phyloP scores from a whole-genome alignment of 2,888 invertebrate species.

The Agrochola litura region DNA sequence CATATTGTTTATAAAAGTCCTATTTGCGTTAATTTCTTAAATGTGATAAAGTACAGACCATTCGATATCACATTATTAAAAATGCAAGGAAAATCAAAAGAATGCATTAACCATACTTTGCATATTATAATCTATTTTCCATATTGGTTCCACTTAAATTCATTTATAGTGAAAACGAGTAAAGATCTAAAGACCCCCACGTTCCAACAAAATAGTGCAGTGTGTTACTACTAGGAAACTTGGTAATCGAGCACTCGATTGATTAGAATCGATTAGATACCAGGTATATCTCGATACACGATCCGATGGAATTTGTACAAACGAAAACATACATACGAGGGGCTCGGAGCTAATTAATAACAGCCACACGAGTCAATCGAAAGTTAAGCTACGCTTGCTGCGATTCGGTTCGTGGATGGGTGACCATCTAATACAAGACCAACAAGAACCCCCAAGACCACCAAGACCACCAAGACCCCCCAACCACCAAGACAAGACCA shows the following conservation, averaged over 20 bases:
- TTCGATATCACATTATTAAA: background rate
- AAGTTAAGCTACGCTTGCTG: background rate
- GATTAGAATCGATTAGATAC: conserved; percentile 15
- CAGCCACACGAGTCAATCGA: background rate
- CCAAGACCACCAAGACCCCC: too few species aligned
- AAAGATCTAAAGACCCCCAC: conserved; percentile 14
- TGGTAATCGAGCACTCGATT: conserved; percentile 4
- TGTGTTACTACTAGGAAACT: conserved; percentile 29
- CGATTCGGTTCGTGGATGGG: background rate
- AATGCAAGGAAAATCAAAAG: background rate
- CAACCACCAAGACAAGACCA: too few species aligned
- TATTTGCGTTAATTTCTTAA: background rate
- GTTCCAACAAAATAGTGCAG: conserved; percentile 25
- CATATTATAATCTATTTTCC: background rate
- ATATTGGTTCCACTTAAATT: background rate
- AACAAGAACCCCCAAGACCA: too few species aligned
- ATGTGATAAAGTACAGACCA: background rate
- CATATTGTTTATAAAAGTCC: background rate
- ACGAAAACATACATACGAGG: conserved; percentile 6
- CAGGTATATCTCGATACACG: background rate
- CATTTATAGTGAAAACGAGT: conserved; percentile 3
- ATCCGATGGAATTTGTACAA: conserved; percentile 6
- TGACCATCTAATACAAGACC: too few species aligned
- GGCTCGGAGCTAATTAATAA: background rate
- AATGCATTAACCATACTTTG: background rate